These are phyloP conservation scores for Sebastes variabilis DNA, from an alignment of 2,797 vertebrate genomes.

Conservation along the genomic window DNA sequence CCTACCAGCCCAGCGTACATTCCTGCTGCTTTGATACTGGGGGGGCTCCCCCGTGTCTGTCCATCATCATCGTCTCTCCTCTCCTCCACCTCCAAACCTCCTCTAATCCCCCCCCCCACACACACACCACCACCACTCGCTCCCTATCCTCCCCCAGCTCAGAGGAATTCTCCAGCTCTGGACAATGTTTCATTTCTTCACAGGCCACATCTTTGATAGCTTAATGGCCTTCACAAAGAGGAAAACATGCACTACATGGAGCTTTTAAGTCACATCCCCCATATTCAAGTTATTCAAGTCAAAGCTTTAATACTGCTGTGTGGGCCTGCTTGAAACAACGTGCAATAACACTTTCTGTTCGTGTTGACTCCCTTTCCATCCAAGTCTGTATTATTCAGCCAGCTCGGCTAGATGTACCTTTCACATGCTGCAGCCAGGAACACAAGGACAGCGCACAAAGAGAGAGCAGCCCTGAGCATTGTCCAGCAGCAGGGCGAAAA, in stretches of 20 bases:
- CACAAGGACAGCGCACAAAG: conserved; percentile 47
- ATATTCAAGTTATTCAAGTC: conserved; percentile 53
- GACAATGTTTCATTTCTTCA: conserved; percentile 86
- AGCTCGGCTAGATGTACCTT: conserved; percentile 26
- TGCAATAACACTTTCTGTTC: not conserved
- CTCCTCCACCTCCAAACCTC: conserved; percentile 66
- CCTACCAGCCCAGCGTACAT: conserved; percentile 77
- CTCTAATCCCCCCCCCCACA: conserved; percentile 50
- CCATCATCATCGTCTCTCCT: conserved; percentile 83
- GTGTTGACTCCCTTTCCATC: conserved; percentile 1
- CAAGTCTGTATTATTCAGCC: conserved; percentile 17
- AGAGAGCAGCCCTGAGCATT: conserved; percentile 60
- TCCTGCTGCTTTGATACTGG: conserved; percentile 84
- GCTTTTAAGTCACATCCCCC: conserved; percentile 57
- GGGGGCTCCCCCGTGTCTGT: conserved; percentile 80
- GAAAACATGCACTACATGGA: conserved; percentile 54
- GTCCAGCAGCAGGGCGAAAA: conserved; percentile 40
- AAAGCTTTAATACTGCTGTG: not conserved
- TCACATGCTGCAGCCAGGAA: conserved; percentile 19
- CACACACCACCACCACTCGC: conserved; percentile 14
- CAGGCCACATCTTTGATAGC: conserved; percentile 84
- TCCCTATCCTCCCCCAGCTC: conserved; percentile 80
- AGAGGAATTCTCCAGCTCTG: conserved; percentile 85
- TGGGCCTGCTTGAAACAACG: conserved; percentile 19
- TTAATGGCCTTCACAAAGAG: conserved; percentile 80